Base-by-base conservation (phyloP, 2,113 vertebrate species). In the Diphyllodes magnificus region DNA sequence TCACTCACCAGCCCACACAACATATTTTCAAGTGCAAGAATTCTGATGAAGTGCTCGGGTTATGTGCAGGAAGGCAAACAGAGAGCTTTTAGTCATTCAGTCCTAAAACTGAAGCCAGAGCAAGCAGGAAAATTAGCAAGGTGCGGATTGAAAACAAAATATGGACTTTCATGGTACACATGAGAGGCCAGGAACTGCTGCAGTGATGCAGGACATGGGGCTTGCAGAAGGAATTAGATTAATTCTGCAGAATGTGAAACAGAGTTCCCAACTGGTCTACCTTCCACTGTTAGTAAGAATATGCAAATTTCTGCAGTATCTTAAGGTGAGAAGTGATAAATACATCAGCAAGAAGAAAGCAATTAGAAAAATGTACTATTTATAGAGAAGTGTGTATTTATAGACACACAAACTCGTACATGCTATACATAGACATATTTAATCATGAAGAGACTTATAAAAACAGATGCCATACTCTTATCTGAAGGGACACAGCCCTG, bases 401-500 rank as follows among this genome's bases (percentile, higher is more conserved):
- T 5, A 31, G n/a, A 30, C 6, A 65, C 10, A 72, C 45, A 65
- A 50, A 64, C 23, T 20, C 16, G 7, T 4, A 7, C 1, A 2
- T 28, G 27, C 7, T 33, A 18, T 6, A 25, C 6, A 60, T 14
- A 27, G 10, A 23, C 4, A 10, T 8, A 40, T 22, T 63, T 45
- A 79, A 30, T 30, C 11, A 23, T 2, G 6, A 35, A 51, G 42
- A 70, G 16, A 21, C 12, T 57, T 35, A 27, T 12, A 45, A 37
- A 83, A 57, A 0, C 4, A 66, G 15, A 53, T 28, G 0, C 21
- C 9, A 2, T 18, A 18, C 5, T 69, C 39, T n/a, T 11, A 63
- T 19, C 22, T 39, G n/a, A 63, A 75, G 30, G 27, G 30, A 50
- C 37, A 47, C 2, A 31, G 21, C 9, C 14, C 25, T 79, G 31